phyloP scores from a whole-genome alignment of 1,140 invertebrate genomes.

The Babylonia areolata region DNA sequence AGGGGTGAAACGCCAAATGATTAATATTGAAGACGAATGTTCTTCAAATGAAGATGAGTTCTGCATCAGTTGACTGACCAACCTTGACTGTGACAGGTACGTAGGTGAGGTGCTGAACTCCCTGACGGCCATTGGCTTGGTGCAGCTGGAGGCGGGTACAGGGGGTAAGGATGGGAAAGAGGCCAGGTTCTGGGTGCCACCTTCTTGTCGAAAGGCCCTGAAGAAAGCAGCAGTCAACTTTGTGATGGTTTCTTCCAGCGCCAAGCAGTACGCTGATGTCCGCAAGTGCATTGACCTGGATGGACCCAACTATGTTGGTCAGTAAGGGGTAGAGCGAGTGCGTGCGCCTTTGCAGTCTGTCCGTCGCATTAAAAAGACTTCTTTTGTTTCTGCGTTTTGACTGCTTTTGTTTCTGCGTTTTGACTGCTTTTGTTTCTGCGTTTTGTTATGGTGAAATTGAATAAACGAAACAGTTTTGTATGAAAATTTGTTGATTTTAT shows the following conservation, averaged over 20 bases:
- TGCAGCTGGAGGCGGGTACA: slow-evolving; percentile 22
- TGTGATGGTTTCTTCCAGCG: background rate
- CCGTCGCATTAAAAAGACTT: too few species aligned
- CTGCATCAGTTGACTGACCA: too few species aligned
- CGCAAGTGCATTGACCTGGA: background rate
- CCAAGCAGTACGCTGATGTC: background rate
- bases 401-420: too few species aligned
- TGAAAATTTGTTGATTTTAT: too few species aligned
- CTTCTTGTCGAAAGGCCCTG: background rate
- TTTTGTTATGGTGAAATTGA: too few species aligned
- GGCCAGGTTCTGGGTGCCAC: background rate
- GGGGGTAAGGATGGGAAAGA: background rate
- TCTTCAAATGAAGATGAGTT: too few species aligned
- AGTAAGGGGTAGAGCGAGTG: background rate
- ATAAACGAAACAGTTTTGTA: too few species aligned
- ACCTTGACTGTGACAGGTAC: background rate
- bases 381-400: too few species aligned
- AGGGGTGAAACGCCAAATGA: too few species aligned
- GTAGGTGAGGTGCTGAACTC: slow-evolving; percentile 12
- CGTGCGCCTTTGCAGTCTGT: too few species aligned
- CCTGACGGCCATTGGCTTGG: background rate
- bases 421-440: too few species aligned
- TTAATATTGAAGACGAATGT: too few species aligned
- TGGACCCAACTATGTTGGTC: background rate
- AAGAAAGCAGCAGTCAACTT: background rate